Percentiles rank a stretch among this genome's conserved stretches.
Conservation (phyloP, 2,797 vertebrate species). For the Eutrigla gurnardus region DNA sequence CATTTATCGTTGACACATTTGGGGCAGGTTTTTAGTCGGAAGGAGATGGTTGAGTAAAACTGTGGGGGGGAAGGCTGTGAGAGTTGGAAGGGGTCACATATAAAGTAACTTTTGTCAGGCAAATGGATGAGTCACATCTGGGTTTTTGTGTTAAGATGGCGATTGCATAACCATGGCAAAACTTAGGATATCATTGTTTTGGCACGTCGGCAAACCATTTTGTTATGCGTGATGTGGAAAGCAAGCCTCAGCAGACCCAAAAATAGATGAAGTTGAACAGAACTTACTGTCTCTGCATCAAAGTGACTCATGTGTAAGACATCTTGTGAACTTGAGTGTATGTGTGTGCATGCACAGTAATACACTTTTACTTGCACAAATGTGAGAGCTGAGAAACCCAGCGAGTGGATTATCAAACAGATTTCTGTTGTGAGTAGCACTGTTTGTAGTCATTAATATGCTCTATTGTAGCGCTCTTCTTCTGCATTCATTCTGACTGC, state of each 20-base stretch:
- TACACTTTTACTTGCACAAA: conserved; percentile 16
- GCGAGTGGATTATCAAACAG: neutral
- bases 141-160: conserved; percentile 17
- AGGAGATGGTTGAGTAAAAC: conserved; percentile 8
- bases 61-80: neutral
- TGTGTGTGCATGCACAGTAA: neutral
- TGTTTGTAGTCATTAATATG: neutral
- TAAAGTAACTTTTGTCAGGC: conserved; percentile 7
- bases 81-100: conserved; percentile 2
- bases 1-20: conserved; percentile 73
- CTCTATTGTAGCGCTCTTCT: neutral
- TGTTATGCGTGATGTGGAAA: conserved; percentile 32
- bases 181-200: neutral
- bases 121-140: conserved; percentile 16
- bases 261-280: conserved; percentile 56
- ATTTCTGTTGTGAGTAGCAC: neutral
- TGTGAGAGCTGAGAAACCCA: neutral
- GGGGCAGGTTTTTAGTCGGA: conserved; percentile 31
- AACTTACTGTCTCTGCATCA: conserved; percentile 56
- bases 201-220: conserved; percentile 13
- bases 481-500: neutral
- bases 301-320: conserved; percentile 71
- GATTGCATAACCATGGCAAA: conserved; percentile 19
- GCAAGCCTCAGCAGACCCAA: conserved; percentile 48
- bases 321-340: conserved; percentile 31